Percentiles rank a stretch among this genome's conserved stretches.
Evolutionary conservation across 2,113 vertebrate species (phyloP).

Genomic region (Apteryx mantelli): DNA sequence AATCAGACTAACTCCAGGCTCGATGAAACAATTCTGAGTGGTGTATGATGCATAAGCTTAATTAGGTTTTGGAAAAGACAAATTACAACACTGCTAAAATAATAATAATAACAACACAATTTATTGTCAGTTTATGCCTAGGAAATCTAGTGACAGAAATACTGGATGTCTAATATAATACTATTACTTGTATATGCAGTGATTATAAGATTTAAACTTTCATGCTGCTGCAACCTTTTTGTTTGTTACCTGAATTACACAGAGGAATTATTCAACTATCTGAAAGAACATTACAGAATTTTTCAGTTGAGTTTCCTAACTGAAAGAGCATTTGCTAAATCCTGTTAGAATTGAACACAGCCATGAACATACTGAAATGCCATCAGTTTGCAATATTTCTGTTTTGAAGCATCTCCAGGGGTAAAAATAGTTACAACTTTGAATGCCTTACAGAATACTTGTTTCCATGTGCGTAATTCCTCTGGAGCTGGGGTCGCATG

Average conservation of each 20-base stretch:
- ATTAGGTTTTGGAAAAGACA: conserved; percentile 52
- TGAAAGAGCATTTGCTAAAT: conserved; percentile 1
- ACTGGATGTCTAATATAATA: background rate
- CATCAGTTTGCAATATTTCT: background rate
- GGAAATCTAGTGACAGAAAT: conserved; percentile 26
- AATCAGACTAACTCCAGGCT: conserved; percentile 52
- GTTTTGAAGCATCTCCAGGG: background rate
- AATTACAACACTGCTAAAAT: background rate
- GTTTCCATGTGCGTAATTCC: background rate
- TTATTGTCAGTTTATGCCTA: conserved; percentile 25
- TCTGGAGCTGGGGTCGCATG: background rate
- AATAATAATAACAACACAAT: conserved; percentile 17
- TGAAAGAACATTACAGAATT: background rate
- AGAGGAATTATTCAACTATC: conserved; percentile 5
- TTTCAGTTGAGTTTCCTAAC: background rate
- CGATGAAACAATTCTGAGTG: conserved; percentile 23
- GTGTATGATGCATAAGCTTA: conserved; percentile 28
- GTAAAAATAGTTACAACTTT: background rate
- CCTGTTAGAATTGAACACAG: conserved; percentile 5
- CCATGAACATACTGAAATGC: background rate
- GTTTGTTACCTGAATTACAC: conserved; percentile 32
- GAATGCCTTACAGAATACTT: background rate
- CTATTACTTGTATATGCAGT: background rate
- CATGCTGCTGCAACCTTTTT: background rate
- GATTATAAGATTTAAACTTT: conserved; percentile 5